Base-by-base conservation (phyloP, 2,888 invertebrate species). In the Dryadula phaetusa region DNA sequence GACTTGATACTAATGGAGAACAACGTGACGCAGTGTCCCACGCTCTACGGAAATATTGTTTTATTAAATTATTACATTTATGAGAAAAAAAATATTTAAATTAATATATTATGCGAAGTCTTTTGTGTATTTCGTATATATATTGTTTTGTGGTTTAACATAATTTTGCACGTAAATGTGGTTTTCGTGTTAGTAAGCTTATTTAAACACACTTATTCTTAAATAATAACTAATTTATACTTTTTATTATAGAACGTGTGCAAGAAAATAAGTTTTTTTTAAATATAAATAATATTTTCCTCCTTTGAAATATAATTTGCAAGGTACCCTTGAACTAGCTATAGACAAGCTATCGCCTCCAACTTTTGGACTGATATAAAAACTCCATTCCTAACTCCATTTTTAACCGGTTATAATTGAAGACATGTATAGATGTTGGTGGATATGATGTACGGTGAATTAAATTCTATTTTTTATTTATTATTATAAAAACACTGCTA, bases 1-100 rank as follows among this genome's bases (percentile, higher is more conserved):
- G 56, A 64, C 66, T 67, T 46, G 54, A 66, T 60, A 64, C 44
- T 42, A 62, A 61, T 63, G 46, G 47, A 63, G 62, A 42, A 49
- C 10, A 37, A 49, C 60, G 56, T 66, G 62, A 63, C 47, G 44
- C 49, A 54, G 44, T 47, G 61, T 61, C 64, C 64, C 53, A 67
- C 64, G 62, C 52, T 64, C 46, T 28, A 46, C 25, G 60, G 18
- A 66, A 20, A 69, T 18, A 22, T 37, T 52, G 22, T 14, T 52
- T 42, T n/a, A 40, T 10, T 56, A 22, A 40, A 40, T 56, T 14
- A 10, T 37, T 40, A 4, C 10, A 22, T 22, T 20, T 40, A 22
- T 20, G 22, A 0, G 4, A 4, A 54, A n/a, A 37, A 8, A 54
- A 14, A 54, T 7, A 32, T 53, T 34, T 18, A 34, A 10, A 14